Base-by-base conservation (phyloP, 2,113 vertebrate genomes). In the Hemicordylus capensis region DNA sequence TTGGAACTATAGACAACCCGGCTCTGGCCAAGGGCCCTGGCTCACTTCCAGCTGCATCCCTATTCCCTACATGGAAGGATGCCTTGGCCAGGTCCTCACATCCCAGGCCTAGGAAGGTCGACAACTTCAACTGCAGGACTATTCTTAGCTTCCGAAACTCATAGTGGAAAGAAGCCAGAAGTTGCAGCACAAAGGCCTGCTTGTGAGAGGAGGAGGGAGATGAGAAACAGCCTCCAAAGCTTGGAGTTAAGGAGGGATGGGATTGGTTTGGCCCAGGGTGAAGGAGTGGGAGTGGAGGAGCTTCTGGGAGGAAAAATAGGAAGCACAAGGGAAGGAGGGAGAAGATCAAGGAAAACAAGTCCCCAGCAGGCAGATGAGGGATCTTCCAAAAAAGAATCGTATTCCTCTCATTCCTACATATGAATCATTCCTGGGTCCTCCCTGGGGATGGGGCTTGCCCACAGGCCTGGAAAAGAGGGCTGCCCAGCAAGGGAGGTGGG, bases 81-180 rank as follows among this genome's bases (percentile, higher is more conserved):
- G 42, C 58, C 76, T 48, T 44, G 39, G 54, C 39, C 64, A 48
- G 54, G 66, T 61, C 76, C 2, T 46, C 67, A 46, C 42, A 28
- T 48, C 28, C 66, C 34, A 20, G 54, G 9, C 51, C n/a, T 34
- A 46, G 42, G 39, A 73, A 24, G n/a, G n/a, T 79, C 77, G 22
- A 31, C 44, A 24, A 51, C 75, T 77, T 58, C 34, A 24, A n/a
- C 37, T 46, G 46, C 56, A 51, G 37, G 37, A 54, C 76, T 85
- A 85, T 85, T 85, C 76, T 85, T 85, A 85, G 84, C 76, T 28
- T 79, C 76, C 61, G 66, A 61, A 72, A 61, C 22, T 61, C 28
- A 39, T n/a, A 28, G 44, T 73, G 84, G 76, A 85, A 85, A 39
- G 84, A 31, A 80, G 76, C 84, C 54, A 73, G 67, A 48, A 51